A percentile compares a stretch with the other conserved stretches of the same genome.
Evolutionary conservation across 2,888 invertebrate species (phyloP).

Genomic region (Tetramorium bicarinatum): DNA sequence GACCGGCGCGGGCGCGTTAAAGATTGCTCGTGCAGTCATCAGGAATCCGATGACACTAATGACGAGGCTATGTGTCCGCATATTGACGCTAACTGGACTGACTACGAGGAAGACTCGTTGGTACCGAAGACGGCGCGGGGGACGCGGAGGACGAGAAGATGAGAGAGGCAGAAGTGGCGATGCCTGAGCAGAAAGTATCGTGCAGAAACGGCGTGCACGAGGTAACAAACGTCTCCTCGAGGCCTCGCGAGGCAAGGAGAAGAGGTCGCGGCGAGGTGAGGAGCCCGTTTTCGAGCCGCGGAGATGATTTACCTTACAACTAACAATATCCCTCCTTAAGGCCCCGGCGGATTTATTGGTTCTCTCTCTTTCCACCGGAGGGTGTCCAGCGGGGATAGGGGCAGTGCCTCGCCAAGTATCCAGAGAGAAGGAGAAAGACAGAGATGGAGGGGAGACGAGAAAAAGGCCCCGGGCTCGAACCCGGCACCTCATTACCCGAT

Average conservation of each 20-base stretch:
- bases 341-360: conserved; percentile 84
- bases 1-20: conserved; percentile 61
- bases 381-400: conserved; percentile 69
- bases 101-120: conserved; percentile 64
- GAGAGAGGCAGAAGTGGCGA: conserved; percentile 65
- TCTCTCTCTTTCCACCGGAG: conserved; percentile 77
- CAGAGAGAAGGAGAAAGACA: conserved; percentile 53
- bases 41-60: conserved; percentile 82
- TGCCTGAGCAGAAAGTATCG: conserved; percentile 59
- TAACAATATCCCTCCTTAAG: conserved; percentile 84
- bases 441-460: conserved; percentile 66
- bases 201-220: conserved; percentile 67
- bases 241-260: conserved; percentile 65
- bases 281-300: conserved; percentile 80
- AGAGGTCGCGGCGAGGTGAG: conserved; percentile 73
- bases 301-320: conserved; percentile 85
- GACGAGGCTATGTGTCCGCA: conserved; percentile 81
- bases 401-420: conserved; percentile 61
- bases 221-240: conserved; percentile 79
- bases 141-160: conserved; percentile 49
- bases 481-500: conserved; percentile 86
- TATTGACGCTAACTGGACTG: conserved; percentile 82
- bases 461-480: conserved; percentile 80
- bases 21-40: conserved; percentile 75
- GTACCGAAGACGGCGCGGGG: conserved; percentile 51